Evolutionary conservation across 2,888 invertebrate species (phyloP).

Genomic region (Odontocerum albicorne): DNA sequence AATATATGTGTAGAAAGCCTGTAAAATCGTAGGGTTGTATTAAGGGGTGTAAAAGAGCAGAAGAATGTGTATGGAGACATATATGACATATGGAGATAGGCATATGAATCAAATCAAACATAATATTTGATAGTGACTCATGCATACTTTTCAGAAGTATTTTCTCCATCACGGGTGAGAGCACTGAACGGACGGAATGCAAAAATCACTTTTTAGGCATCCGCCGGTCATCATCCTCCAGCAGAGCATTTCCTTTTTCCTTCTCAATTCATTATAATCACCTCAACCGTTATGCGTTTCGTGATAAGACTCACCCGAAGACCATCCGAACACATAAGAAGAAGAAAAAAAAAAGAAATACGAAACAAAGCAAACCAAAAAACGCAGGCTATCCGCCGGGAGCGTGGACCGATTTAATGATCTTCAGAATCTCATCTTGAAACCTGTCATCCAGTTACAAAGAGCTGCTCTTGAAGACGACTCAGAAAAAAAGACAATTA

Average conservation of each 20-base stretch:
- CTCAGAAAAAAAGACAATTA: conserved; percentile 20
- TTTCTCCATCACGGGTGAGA: not conserved
- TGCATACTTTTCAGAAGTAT: too few relatives aligned
- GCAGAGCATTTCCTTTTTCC: not conserved
- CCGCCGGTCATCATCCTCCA: not conserved
- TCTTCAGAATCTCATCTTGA: conserved; percentile 1
- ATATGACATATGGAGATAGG: too few relatives aligned
- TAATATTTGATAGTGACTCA: too few relatives aligned
- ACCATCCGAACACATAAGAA: not conserved
- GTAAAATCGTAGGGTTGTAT: too few relatives aligned
- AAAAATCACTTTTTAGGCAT: not conserved
- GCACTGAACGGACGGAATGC: not conserved
- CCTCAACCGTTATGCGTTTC: not conserved
- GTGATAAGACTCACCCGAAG: not conserved
- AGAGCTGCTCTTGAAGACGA: not conserved
- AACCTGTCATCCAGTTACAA: conserved; percentile 6
- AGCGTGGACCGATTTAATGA: conserved; percentile 6
- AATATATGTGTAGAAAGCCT: too few relatives aligned
- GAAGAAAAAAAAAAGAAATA: too few relatives aligned
- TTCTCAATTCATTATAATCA: not conserved
- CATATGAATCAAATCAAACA: too few relatives aligned
- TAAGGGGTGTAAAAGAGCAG: too few relatives aligned
- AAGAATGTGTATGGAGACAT: too few relatives aligned
- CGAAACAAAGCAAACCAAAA: not conserved
- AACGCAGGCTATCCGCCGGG: not conserved